Evolutionary conservation across 2,797 vertebrate genomes (phyloP), one percentile per base, ranked within the genome.

Genomic region (Phataginus tetradactyla): DNA sequence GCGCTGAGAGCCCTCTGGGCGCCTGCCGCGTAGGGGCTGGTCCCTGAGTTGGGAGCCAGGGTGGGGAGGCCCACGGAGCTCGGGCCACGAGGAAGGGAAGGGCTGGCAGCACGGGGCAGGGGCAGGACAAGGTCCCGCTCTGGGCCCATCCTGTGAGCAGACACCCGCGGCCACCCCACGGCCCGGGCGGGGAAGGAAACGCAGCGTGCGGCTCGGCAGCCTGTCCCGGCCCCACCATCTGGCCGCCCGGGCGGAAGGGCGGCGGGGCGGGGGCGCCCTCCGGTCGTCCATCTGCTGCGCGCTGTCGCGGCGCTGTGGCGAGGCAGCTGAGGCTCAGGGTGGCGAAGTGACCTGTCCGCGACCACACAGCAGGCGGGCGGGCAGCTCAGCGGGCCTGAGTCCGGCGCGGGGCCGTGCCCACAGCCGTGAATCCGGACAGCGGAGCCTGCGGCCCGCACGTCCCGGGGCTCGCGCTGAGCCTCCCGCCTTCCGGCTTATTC

Each of bases 101-200:
- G 86, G 78, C 61, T 74, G 64, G n/a, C 29, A 61, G n/a, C 4
- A 4, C 90, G 72, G 77, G n/a, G 69, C 72, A n/a, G 63, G 88
- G 92, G 81, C 92, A 95, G 94, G 91, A 61, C n/a, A n/a, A 78
- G 85, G 77, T 45, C 71, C 3, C 3, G 39, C 64, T 88, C 34
- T 0, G 78, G 84, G 83, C 45, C 91, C 59, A 25, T 90, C 95
- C 96, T 90, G 53, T 64, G n/a, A 93, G 69, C 39, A 95, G 86
- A 98, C 83, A 90, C 97, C 95, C 15, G 27, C 97, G 94, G 96
- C 95, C 49, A 75, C 96, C 83, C 95, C 94, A 96, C 86, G 96
- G 97, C 81, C 72, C 95, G 95, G 88, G 95, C 97, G 94, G 94
- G 96, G 98, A 97, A 97, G 97, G 96, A 98, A 98, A 92, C 93